Conservation (phyloP, 2,888 invertebrate genomes). For the Gymnosoma rotundatum region DNA sequence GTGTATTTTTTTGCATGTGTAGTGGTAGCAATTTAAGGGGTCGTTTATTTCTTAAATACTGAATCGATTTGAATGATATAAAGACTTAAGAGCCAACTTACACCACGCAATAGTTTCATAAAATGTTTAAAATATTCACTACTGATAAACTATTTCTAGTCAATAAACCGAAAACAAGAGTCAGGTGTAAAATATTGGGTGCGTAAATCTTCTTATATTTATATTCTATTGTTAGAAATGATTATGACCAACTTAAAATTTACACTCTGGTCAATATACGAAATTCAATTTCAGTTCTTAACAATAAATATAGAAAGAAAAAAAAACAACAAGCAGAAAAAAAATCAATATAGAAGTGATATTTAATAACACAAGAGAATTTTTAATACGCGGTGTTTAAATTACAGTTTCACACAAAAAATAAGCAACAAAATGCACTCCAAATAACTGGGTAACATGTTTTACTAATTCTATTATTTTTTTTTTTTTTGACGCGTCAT, state of each 20-base stretch:
- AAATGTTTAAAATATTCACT: too few species aligned
- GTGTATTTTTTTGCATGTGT: too few species aligned
- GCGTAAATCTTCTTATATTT: slow-evolving; percentile 70
- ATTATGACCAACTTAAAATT: slow-evolving; percentile 78
- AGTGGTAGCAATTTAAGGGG: too few species aligned
- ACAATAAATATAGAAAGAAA: slow-evolving; percentile 5
- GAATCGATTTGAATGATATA: too few species aligned
- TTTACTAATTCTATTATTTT: too few species aligned
- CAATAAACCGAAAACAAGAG: not conserved
- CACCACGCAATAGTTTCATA: too few species aligned
- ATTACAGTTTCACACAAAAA: not conserved
- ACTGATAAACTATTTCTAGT: not conserved
- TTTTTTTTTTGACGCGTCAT: too few species aligned
- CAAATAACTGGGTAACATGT: too few species aligned
- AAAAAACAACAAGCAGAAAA: slow-evolving; percentile 4
- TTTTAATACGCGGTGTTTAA: slow-evolving; percentile 9
- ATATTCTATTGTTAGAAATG: slow-evolving; percentile 75
- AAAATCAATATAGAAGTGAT: slow-evolving; percentile 75
- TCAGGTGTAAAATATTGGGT: not conserved
- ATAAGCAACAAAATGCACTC: too few species aligned
- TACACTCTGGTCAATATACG: slow-evolving; percentile 79
- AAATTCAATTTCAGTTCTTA: slow-evolving; percentile 74
- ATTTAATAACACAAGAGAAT: slow-evolving; percentile 38
- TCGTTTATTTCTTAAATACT: too few species aligned
- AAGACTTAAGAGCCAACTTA: too few species aligned